Percentiles rank a stretch among this genome's conserved stretches.
Conservation (phyloP, 2,888 invertebrate species). For the Athetis lepigone region DNA sequence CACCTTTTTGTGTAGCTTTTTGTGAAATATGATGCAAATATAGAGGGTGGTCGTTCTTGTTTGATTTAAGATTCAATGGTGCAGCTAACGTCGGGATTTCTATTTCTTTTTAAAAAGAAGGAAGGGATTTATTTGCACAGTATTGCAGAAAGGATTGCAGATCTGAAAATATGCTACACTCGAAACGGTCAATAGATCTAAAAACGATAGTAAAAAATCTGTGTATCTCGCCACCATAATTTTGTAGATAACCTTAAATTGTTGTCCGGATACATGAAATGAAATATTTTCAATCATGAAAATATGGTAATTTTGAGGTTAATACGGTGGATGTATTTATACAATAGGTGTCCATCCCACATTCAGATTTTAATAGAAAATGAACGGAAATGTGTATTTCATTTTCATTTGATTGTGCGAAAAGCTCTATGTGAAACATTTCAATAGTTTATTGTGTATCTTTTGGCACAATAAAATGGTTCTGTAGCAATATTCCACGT, state of each 20-base stretch:
- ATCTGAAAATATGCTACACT: neutral
- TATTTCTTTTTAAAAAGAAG: neutral
- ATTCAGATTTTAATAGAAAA: constrained; percentile 25
- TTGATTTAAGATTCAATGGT: constrained; percentile 24
- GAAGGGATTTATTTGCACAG: neutral
- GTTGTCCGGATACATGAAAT: neutral
- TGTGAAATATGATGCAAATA: constrained; percentile 47
- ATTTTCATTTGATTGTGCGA: constrained; percentile 40
- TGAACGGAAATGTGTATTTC: constrained; percentile 29
- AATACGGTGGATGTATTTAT: constrained; percentile 19
- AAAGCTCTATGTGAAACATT: constrained; percentile 39
- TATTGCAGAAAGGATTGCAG: neutral
- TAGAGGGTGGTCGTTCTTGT: constrained; percentile 16
- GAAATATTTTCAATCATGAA: constrained; percentile 15
- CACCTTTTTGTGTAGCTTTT: constrained; percentile 48
- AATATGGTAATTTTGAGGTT: constrained; percentile 22
- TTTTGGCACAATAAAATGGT: constrained; percentile 52
- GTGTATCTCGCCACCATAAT: neutral
- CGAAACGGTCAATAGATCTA: neutral
- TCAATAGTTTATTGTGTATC: constrained; percentile 51
- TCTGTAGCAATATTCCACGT: constrained; percentile 37
- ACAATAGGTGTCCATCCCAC: constrained; percentile 1
- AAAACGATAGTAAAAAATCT: neutral
- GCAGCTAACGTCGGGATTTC: constrained; percentile 1
- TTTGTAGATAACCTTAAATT: neutral